Percentiles rank a stretch among this genome's conserved stretches.
phyloP scores from a whole-genome alignment of 2,888 invertebrate species.

The Tiphia femorata region DNA sequence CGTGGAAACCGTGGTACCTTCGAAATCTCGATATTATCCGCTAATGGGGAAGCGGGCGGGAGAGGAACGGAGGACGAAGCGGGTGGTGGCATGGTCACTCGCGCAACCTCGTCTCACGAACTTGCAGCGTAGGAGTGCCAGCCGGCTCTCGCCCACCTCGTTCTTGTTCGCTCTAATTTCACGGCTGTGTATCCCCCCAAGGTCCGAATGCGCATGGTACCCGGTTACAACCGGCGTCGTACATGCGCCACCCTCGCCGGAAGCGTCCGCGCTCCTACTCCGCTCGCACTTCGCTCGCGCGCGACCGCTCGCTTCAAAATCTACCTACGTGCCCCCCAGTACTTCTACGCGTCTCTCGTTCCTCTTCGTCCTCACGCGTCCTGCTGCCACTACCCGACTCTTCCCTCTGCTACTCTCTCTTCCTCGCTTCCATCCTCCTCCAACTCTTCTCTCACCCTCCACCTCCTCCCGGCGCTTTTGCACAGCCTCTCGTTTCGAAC shows the following conservation, averaged over 20 bases:
- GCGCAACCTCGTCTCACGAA: too few relatives aligned
- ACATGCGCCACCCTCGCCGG: not conserved
- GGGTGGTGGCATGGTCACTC: too few relatives aligned
- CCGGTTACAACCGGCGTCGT: slow-evolving; percentile 26
- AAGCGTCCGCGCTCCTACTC: slow-evolving; percentile 6
- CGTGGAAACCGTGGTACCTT: slow-evolving; percentile 24
- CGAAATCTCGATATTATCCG: slow-evolving; percentile 20
- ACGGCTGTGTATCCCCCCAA: slow-evolving; percentile 35
- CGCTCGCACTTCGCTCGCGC: slow-evolving; percentile 17
- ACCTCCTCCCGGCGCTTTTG: not conserved
- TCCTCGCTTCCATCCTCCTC: too few relatives aligned
- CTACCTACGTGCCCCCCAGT: too few relatives aligned
- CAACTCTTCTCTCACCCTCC: not conserved
- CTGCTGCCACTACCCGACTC: slow-evolving; percentile 2
- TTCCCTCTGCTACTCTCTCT: too few relatives aligned
- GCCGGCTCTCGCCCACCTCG: too few relatives aligned
- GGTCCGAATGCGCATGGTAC: slow-evolving; percentile 28
- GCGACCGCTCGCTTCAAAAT: not conserved
- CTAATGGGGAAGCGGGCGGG: not conserved
- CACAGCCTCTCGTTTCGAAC: too few relatives aligned
- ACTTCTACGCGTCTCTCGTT: slow-evolving; percentile 4
- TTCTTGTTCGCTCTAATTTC: slow-evolving; percentile 38
- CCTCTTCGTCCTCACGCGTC: not conserved
- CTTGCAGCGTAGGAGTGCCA: too few relatives aligned
- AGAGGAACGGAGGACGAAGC: too few relatives aligned